These are phyloP conservation scores for Callipepla californica DNA, from an alignment of 2,113 vertebrate genomes.

Conservation along the genomic window DNA sequence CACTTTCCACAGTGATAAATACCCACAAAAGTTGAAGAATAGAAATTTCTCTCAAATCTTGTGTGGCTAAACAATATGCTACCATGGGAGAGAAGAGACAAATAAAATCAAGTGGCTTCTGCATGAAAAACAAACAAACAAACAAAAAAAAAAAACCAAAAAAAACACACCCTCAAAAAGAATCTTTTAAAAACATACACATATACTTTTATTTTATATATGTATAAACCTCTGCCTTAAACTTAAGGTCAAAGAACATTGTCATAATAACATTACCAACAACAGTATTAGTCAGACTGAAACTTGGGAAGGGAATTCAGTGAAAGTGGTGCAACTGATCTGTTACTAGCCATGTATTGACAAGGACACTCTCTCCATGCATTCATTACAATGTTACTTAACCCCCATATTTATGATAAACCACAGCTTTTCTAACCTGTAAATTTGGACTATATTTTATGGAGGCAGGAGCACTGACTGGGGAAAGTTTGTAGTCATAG, in stretches of 20 bases:
- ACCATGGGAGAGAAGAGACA: rapidly evolving
- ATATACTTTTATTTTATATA: too few species aligned
- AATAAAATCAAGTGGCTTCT: neutral
- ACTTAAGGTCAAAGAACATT: neutral
- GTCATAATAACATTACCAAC: too few species aligned
- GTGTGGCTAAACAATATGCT: neutral
- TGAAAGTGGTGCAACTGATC: neutral
- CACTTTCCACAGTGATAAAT: neutral
- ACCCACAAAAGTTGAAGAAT: neutral
- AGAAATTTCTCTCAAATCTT: neutral
- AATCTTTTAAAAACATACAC: neutral
- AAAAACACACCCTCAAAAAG: neutral
- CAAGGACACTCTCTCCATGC: neutral
- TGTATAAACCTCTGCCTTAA: neutral
- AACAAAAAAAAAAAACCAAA: too few species aligned
- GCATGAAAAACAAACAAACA: neutral
- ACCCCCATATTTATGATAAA: neutral
- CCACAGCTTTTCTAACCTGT: neutral
- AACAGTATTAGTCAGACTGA: too few species aligned
- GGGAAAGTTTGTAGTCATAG: neutral
- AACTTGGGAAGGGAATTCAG: neutral
- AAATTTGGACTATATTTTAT: neutral
- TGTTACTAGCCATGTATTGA: rapidly evolving
- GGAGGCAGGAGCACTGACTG: neutral
- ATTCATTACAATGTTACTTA: neutral